phyloP scores from a whole-genome alignment of 2,113 vertebrate genomes.

The Morphnarchus princeps region DNA sequence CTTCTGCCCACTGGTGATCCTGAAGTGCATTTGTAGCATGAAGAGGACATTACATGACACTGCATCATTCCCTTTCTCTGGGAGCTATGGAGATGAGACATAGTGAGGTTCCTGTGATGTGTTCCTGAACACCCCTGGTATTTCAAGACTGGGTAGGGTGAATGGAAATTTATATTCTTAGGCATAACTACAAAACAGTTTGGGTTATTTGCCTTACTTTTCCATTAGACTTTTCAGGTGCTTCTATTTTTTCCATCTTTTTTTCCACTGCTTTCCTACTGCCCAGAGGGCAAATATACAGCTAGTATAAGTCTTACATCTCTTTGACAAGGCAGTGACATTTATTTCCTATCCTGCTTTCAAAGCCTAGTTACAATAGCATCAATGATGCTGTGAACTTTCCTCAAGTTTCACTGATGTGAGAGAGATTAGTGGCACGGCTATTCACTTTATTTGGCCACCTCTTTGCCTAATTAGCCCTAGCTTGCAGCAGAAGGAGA shows the following conservation, averaged over 20 bases:
- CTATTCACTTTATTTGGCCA: neutral
- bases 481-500: neutral
- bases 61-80: neutral
- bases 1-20: neutral
- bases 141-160: neutral
- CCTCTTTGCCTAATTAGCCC: neutral
- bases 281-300: neutral
- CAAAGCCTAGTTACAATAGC: neutral
- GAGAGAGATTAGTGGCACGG: neutral
- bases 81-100: neutral
- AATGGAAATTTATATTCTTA: neutral
- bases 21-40: neutral
- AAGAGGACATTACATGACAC: neutral
- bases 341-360: conserved; percentile 13
- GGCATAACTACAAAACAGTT: neutral
- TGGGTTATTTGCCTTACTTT: neutral
- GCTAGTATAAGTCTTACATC: neutral
- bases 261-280: neutral
- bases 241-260: neutral
- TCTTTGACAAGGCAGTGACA: conserved; percentile 10
- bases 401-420: neutral
- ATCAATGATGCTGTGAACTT: neutral
- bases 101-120: neutral
- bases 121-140: neutral
- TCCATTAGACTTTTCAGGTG: neutral